A percentile compares a stretch with the other conserved stretches of the same genome.
Evolutionary conservation across 2,888 invertebrate genomes (phyloP).

Genomic region (Dryobota labecula): DNA sequence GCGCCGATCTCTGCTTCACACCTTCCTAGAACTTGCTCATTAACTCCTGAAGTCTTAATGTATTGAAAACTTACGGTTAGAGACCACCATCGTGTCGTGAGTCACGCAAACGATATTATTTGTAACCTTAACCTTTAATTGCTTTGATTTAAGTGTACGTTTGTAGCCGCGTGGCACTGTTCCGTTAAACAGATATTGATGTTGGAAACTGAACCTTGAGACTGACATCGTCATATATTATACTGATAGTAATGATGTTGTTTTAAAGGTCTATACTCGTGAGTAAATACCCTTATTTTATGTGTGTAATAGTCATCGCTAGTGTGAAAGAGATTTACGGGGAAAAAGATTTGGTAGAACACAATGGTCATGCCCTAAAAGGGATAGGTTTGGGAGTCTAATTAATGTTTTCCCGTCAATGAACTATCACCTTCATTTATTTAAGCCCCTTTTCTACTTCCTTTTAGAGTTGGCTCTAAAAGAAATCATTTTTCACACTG

Average conservation of each 20-base stretch:
- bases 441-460: slow-evolving; percentile 16
- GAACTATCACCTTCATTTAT: slow-evolving; percentile 25
- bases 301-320: not conserved
- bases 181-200: slow-evolving; percentile 43
- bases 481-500: slow-evolving; percentile 1
- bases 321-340: not conserved
- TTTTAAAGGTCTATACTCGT: not conserved
- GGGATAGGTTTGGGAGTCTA: slow-evolving; percentile 3
- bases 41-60: slow-evolving; percentile 55
- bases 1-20: slow-evolving; percentile 55
- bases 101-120: slow-evolving; percentile 45
- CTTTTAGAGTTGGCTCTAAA: slow-evolving; percentile 6
- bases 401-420: slow-evolving; percentile 14
- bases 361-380: not conserved
- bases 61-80: slow-evolving; percentile 32
- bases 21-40: slow-evolving; percentile 66
- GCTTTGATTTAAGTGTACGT: slow-evolving; percentile 33
- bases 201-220: slow-evolving; percentile 33
- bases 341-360: slow-evolving; percentile 1
- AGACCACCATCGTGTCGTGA: slow-evolving; percentile 56
- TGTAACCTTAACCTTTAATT: slow-evolving; percentile 48
- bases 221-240: slow-evolving; percentile 23
- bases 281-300: slow-evolving; percentile 19
- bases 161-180: slow-evolving; percentile 10
- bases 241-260: slow-evolving; percentile 20